Base-by-base conservation (phyloP, 64 coral and sea anemone genomes). In the Hydrozoanthus tunicans region DNA sequence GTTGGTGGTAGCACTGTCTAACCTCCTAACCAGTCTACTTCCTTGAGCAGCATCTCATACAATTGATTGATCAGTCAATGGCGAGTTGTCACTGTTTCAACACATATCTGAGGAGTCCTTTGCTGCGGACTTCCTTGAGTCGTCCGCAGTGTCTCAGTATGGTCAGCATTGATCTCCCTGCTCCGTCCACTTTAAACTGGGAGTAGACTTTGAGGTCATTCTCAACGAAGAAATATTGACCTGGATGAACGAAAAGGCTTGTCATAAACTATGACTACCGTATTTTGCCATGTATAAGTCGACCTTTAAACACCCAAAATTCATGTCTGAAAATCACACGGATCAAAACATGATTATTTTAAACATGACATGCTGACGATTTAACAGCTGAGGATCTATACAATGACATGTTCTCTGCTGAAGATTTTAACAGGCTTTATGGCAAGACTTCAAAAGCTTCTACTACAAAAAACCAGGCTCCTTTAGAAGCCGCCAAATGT, bases 221-320 rank as follows among this genome's bases (percentile, higher is more conserved):
- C 75, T 98, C 94, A 65, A 95, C 59, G 17, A 98, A 95, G 73
- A 98, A 98, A 77, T 92, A 93, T 10, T 89, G 91, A 24, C 96
- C 96, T 98, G 77, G 13, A 57, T 11, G 5, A 6, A 20, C 56
- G 2, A 86, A 69, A 11, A 53, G 32, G 32, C 32, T 73, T 5
- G 59, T 8, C 10, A 53, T 11, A 3, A 14, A 70, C 7, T 61
- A 67, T 52, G 10, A 20, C 12, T n/a, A 43, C 32, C 32, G 32
- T 43, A 43, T 43, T 43, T 43, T 43, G 32, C 32, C 32, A 2
- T 43, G 32, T 43, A 43, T 43, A 43, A 2, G 32, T 43, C 32
- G 32, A 43, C 32, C 32, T 43, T 43, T 43, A 1, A 43, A 43
- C 32, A 43, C 32, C 32, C 32, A 43, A 43, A 43, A 43, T 43